Evolutionary conservation across 2,888 invertebrate species (phyloP), one percentile per base, ranked within the genome.

Genomic region (Drosophila borborema): DNA sequence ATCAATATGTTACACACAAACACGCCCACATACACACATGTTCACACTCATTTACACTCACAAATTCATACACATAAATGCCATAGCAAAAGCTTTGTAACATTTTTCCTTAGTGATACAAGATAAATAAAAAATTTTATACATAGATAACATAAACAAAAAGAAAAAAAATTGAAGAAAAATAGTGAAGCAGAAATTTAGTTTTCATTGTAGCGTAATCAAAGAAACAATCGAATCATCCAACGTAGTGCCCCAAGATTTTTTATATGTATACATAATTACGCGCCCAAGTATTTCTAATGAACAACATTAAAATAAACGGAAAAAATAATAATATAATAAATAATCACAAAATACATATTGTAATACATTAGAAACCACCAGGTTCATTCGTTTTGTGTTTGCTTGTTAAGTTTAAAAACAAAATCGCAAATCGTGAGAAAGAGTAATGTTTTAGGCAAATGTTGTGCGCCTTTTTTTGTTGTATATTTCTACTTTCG

Each of bases 31-130:
- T 55, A 64, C 49, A 54, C 31, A 74, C 65, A 70, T 56, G 63
- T 31, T 65, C 31, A 62, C 43, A 45, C 10, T 49, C 45, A 74
- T 34, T 28, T 10, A 62, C 49, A 68, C 14, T 38, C 41, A 63
- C 34, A 68, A 2, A 70, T 38, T 68, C 46, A 81, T 23, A 80
- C 36, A 71, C 60, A 54, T 63, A 65, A 82, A 89, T 86, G 86
- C 86, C 90, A 86, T 89, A 90, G 90, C 75, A 88, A 90, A 90
- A 88, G 90, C 83, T 89, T 90, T 90, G 89, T 89, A 83, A 82
- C 75, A 86, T 75, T 83, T 87, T 71, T 81, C 74, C 80, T 74
- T 84, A 70, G 71, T 75, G 70, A 77, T 80, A 76, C 75, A 77
- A 70, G 20, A 75, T 53, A 74, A 74, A 70, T 48, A 70, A 64